Base-by-base conservation (phyloP, 1,140 invertebrate species). In the Lepidostoma basale region DNA sequence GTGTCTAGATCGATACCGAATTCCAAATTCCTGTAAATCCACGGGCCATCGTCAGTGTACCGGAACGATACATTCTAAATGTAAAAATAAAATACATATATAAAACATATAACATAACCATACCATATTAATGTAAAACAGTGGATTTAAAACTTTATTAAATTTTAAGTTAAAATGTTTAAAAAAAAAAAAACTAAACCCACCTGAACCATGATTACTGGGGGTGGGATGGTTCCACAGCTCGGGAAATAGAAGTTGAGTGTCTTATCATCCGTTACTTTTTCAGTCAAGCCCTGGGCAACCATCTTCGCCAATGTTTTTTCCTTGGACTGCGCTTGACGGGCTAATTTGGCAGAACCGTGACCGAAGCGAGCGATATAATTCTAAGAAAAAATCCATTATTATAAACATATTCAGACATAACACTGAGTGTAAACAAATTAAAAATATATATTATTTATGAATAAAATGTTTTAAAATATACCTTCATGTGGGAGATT, bases 281-380 rank as follows among this genome's bases (percentile, higher is more conserved):
- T 96, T 76, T 99, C 96, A 2, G 97, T 99, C 4, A 99, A 84
- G 3, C 98, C 97, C 76, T 94, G 91, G 49, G 97, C 95, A 5
- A 99, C 95, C 98, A 99, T 99, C 83, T 99, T 99, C 3, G 96
- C 96, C 47, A 99, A 80, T 0, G 97, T 99, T 81, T 99, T 99
- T 82, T 99, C 98, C 83, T 99, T 99, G 64, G 95, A 98, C 81
- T 99, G 97, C 44, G 98, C 98, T 80, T 99, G 98, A 65, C 97
- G 85, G 0, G 98, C 98, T 39, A 99, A 81, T 83, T 99, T 99
- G 0, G 97, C 97, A 45, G 94, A 97, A 76, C 98, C 98, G 80
- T 99, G 98, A 88, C 98, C 98, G 83, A 99, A 99, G 58, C 98
- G 84, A 0, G 98, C 98, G 73, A 99, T 98, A 79, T 99, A 99